Evolutionary conservation across 1,140 invertebrate genomes (phyloP).

Genomic region (Drosophila persimilis): DNA sequence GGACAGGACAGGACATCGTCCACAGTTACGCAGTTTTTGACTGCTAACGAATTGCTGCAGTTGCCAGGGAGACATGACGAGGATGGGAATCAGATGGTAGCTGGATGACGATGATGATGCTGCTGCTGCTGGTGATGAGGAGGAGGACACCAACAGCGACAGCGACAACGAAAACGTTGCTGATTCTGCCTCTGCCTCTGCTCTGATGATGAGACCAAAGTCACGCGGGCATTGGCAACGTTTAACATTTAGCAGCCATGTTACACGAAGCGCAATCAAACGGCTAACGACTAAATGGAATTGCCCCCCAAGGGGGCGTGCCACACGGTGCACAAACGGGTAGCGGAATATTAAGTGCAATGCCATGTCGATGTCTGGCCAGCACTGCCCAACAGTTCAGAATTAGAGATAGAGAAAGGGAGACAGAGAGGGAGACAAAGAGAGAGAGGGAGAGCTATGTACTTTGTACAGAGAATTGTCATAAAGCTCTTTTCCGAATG

Average conservation of each 20-base stretch:
- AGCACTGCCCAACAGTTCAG: constrained; percentile 2
- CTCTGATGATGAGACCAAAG: constrained; percentile 53
- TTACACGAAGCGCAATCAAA: constrained; percentile 75
- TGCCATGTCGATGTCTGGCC: constrained; percentile 45
- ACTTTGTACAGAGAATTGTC: constrained; percentile 7
- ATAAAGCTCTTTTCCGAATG: constrained; percentile 23
- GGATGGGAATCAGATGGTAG: constrained; percentile 31
- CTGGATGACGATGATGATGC: constrained; percentile 12
- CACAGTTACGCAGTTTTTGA: constrained; percentile 65
- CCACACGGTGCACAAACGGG: constrained; percentile 3
- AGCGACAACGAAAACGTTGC: constrained; percentile 27
- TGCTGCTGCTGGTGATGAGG: constrained; percentile 36
- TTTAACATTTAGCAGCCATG: constrained; percentile 79
- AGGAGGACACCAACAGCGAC: constrained; percentile 8
- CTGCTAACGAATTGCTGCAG: constrained; percentile 73
- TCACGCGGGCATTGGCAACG: constrained; percentile 69
- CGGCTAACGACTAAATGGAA: constrained; percentile 77
- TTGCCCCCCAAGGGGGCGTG: constrained; percentile 38
- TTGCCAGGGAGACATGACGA: constrained; percentile 47
- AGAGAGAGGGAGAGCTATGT: too few species aligned
- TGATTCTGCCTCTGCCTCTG: constrained; percentile 28
- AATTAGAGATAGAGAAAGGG: too few species aligned
- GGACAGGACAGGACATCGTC: constrained; percentile 32
- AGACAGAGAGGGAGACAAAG: too few species aligned
- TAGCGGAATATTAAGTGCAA: constrained; percentile 56